phyloP scores from a whole-genome alignment of 2,797 vertebrate species.

The Morelia viridis region DNA sequence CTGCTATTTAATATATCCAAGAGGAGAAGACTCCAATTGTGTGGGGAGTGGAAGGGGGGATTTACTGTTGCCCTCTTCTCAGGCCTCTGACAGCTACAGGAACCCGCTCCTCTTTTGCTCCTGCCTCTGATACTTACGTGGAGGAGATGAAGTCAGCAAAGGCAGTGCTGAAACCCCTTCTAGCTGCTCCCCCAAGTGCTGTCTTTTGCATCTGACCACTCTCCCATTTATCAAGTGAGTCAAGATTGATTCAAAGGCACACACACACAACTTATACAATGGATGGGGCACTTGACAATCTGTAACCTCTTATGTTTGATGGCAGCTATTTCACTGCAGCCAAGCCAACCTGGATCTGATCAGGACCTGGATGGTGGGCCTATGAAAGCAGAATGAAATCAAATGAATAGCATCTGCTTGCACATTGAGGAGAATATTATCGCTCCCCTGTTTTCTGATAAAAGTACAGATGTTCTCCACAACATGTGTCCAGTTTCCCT shows the following conservation, averaged over 20 bases:
- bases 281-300: background rate
- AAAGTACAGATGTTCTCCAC: background rate
- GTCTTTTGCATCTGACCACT: background rate
- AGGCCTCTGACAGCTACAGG: background rate
- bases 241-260: background rate
- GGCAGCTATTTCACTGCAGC: background rate
- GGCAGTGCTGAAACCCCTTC: background rate
- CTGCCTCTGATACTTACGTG: background rate
- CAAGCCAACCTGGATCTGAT: background rate
- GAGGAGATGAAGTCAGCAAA: background rate
- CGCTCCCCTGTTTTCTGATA: background rate
- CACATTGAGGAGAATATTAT: slow-evolving; percentile 1
- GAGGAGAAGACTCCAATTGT: background rate
- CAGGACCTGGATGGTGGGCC: background rate
- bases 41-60: background rate
- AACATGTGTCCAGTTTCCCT: background rate
- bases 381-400: background rate
- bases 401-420: background rate
- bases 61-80: background rate
- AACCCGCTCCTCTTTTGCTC: background rate
- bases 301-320: background rate
- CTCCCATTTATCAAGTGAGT: background rate
- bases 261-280: background rate
- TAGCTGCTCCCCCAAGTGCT: background rate
- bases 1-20: background rate